A percentile compares a stretch with the other conserved stretches of the same genome.
phyloP scores from a whole-genome alignment of 2,113 vertebrate genomes.

The Dromaius novaehollandiae region DNA sequence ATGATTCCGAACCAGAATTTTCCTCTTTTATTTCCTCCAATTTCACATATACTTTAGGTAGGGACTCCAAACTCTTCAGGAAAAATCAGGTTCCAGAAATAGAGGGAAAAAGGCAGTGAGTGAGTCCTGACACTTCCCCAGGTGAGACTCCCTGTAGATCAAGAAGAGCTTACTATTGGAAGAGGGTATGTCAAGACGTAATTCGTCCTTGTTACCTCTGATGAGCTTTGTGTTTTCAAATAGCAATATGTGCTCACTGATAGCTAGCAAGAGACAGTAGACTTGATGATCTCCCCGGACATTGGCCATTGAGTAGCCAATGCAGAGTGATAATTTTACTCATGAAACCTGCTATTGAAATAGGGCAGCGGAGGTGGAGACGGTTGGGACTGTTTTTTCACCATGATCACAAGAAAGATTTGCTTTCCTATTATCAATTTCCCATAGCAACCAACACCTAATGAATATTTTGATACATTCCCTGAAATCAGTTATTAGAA shows the following conservation, averaged over 20 bases:
- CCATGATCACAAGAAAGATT: not conserved
- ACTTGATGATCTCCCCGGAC: not conserved
- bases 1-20: not conserved
- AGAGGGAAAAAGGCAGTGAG: not conserved
- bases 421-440: not conserved
- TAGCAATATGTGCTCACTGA: not conserved
- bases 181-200: not conserved
- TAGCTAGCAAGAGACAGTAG: not conserved
- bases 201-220: not conserved
- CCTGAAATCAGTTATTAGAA: not conserved
- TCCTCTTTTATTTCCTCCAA: not conserved
- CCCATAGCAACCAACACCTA: not conserved
- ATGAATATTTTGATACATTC: not conserved
- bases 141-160: not conserved
- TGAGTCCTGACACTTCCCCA: not conserved
- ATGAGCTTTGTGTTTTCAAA: not conserved
- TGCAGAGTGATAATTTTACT: not conserved
- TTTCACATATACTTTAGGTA: not conserved
- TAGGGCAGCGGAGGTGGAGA: not conserved
- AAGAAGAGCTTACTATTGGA: not conserved
- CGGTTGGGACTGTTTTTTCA: not conserved
- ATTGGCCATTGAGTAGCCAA: not conserved
- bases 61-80: not conserved
- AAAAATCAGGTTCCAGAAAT: not conserved
- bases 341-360: not conserved